Evolutionary conservation across 2,113 vertebrate species (phyloP), one percentile per base, ranked within the genome.

Genomic region (Gymnogyps californianus): DNA sequence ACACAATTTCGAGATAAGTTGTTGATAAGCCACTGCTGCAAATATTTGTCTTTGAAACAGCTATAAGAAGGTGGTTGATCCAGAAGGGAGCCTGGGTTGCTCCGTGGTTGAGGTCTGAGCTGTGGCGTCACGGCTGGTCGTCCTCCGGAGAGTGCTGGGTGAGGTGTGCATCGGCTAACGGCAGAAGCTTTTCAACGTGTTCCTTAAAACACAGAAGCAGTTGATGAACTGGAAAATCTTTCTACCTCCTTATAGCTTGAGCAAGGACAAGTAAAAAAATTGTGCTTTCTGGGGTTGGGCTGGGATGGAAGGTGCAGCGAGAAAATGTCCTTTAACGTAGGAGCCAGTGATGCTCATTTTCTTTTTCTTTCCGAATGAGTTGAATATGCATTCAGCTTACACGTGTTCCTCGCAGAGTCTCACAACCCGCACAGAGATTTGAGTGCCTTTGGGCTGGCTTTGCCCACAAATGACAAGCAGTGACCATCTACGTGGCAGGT

Each of bases 1-100:
- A 51, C 72, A 94, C 18, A 59, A 16, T 76, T 89, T 87, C 72
- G 77, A 93, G 94, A 97, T 94, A 96, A 96, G 81, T 65, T 96
- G 57, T 67, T 84, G 81, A 96, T 95, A 95, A 95, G 61, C 38
- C 36, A 28, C 87, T 71, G 64, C 80, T 91, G 61, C 80, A 95
- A 91, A 78, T 94, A 87, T 67, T 89, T 94, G 77, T 25, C n/a
- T 89, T 67, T 87, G n/a, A 54, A 89, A 59, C 57, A 64, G 72
- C 65, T 93, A 10, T 13, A 46, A 42, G 49, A 16, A 1, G 16
- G 61, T 75, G n/a, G 24, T 32, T 93, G 83, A 57, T 80, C 31
- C 40, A 40, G 62, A 78, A 25, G 46, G 40, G 80, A 83, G 55
- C 42, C 13, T 10, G 19, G 59, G 22, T 89, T 42, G 36, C 44